Conservation (phyloP, 1,140 invertebrate genomes). For the Octopus sinensis region DNA sequence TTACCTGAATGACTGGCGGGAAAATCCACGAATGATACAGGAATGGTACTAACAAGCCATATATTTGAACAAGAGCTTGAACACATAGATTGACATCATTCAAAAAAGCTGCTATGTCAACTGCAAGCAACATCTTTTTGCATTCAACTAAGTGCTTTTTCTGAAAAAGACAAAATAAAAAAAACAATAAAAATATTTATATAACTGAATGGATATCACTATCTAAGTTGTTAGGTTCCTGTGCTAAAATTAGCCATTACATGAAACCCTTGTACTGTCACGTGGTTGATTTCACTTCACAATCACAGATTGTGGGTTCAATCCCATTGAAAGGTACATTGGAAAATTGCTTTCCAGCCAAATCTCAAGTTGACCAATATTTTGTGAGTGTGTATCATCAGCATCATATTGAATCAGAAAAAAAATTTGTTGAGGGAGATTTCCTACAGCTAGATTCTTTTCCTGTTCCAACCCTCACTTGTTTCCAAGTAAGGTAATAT, state of each 20-base stretch:
- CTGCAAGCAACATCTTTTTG: slow-evolving; percentile 54
- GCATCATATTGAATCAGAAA: too few relatives aligned
- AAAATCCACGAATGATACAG: slow-evolving; percentile 54
- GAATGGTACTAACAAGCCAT: slow-evolving; percentile 55
- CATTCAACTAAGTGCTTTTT: slow-evolving; percentile 49
- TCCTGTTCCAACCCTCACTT: too few relatives aligned
- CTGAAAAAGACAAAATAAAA: slow-evolving; percentile 31
- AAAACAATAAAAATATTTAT: background rate
- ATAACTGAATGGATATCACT: background rate
- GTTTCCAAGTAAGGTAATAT: too few relatives aligned
- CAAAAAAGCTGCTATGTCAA: slow-evolving; percentile 56
- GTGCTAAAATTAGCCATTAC: background rate
- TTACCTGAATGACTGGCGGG: slow-evolving; percentile 53
- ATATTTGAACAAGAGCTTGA: slow-evolving; percentile 55
- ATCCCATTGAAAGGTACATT: background rate
- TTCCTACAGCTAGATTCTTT: too few relatives aligned
- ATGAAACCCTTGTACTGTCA: background rate
- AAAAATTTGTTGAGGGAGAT: too few relatives aligned
- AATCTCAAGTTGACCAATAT: too few relatives aligned
- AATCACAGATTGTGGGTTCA: background rate
- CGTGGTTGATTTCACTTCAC: background rate
- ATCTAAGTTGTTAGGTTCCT: background rate
- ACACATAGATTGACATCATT: slow-evolving; percentile 55
- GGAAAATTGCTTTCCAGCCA: background rate
- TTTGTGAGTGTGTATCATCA: too few relatives aligned